Evolutionary conservation across 37 sponge, comb jelly and placozoan genomes (phyloP), one percentile per base, ranked within the genome.

Genomic region (Haliclona indistincta): DNA sequence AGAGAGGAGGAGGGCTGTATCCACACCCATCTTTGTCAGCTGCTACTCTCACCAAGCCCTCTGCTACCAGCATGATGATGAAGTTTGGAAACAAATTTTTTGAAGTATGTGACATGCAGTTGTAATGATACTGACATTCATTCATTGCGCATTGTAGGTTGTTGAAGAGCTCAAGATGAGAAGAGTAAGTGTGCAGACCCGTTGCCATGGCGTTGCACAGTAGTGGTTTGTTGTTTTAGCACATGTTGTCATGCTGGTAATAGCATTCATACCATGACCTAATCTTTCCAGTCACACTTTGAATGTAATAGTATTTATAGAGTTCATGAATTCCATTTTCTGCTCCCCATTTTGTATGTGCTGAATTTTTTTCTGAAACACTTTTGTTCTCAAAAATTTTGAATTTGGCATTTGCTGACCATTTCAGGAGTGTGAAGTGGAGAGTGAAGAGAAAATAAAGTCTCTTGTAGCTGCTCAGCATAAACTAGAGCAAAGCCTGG

Each of bases 161-260:
- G 43, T 90, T 30, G 91, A 85, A 43, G 91, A 90, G 38, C 55
- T 90, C 15, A 68, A 67, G 38, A 75, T 90, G 78, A 56, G 86
- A 75, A 84, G 91, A 81, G 87, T 80, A 67, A 17, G 76, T 56
- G 15, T 7, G 33, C 22, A 42, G 7, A 58, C n/a, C 26, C n/a
- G 23, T 58, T 20, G n/a, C n/a, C 60, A 20, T 58, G 13, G 22
- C 22, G n/a, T n/a, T n/a, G n/a, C n/a, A n/a, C n/a, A n/a, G n/a
- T n/a, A n/a, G n/a, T n/a, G n/a, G n/a, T n/a, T n/a, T n/a, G n/a
- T n/a, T n/a, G n/a, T n/a, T n/a, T n/a, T n/a, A n/a, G n/a, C n/a
- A n/a, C n/a, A n/a, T n/a, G n/a, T n/a, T n/a, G n/a, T n/a, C n/a
- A n/a, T n/a, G n/a, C n/a, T n/a, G n/a, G n/a, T n/a, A n/a, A n/a